Conservation (phyloP, 2,797 vertebrate species). For the Ptychadena robeensis region DNA sequence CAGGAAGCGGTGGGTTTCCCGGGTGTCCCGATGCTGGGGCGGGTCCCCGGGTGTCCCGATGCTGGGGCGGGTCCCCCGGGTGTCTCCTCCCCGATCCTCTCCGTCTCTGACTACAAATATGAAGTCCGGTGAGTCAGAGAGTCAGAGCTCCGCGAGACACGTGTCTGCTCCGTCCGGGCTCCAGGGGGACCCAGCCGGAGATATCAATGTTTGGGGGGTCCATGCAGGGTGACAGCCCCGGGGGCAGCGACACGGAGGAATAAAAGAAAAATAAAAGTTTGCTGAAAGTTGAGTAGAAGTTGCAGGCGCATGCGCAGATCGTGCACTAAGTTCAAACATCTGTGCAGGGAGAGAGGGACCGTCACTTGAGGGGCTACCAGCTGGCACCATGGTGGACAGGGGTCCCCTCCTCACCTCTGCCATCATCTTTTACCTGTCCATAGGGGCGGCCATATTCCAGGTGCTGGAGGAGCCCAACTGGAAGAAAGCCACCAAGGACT, state of each 20-base stretch:
- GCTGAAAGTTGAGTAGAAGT: not conserved
- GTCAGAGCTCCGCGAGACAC: conserved; percentile 5
- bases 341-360: conserved; percentile 57
- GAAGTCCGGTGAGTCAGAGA: conserved; percentile 17
- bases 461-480: conserved; percentile 94
- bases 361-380: not conserved
- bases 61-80: conserved; percentile 28
- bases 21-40: conserved; percentile 7
- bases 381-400: conserved; percentile 89
- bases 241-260: too few species aligned
- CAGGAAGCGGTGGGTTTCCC: not conserved
- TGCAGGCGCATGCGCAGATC: conserved; percentile 69
- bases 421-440: conserved; percentile 97
- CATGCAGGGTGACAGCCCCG: conserved; percentile 13
- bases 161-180: conserved; percentile 11
- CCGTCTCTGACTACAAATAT: conserved; percentile 34
- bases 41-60: not conserved
- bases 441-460: conserved; percentile 98
- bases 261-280: not conserved
- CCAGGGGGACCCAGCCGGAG: not conserved
- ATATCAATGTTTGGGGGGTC: not conserved
- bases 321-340: conserved; percentile 77
- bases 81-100: conserved; percentile 36
- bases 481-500: conserved; percentile 80
- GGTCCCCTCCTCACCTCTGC: conserved; percentile 95